These are phyloP conservation scores for Sylvilagus bachmani DNA, from an alignment of 2,113 vertebrate species.

Conservation along the genomic window DNA sequence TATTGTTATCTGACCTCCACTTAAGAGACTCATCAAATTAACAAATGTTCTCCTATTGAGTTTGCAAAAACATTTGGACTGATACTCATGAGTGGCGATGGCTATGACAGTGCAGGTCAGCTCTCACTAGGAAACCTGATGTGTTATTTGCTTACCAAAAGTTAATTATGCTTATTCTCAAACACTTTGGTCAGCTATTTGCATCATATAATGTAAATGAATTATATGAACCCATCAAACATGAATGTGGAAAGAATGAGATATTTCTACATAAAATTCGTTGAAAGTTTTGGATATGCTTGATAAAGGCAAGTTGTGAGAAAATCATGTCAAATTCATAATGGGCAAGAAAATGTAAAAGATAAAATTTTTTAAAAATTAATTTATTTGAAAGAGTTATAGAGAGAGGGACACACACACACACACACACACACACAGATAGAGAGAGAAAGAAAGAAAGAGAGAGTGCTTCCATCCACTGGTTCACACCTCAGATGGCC, in stretches of 20 bases:
- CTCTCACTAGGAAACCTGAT: background rate
- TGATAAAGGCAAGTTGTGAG: constrained; percentile 11
- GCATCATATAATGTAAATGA: background rate
- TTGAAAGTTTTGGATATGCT: background rate
- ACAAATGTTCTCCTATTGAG: background rate
- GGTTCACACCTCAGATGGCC: no score
- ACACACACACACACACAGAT: no score
- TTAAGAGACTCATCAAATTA: background rate
- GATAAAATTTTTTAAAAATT: background rate
- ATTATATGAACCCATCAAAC: background rate
- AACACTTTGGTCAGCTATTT: constrained; percentile 8
- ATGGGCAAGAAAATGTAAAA: constrained; percentile 35
- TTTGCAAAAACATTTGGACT: constrained; percentile 22
- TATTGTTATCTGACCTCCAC: background rate
- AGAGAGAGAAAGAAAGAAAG: no score
- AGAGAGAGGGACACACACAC: no score
- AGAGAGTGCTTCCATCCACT: no score
- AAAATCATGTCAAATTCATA: constrained; percentile 32
- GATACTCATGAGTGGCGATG: background rate
- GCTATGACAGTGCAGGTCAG: background rate
- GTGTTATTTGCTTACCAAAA: background rate
- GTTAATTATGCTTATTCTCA: background rate
- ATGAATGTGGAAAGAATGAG: background rate
- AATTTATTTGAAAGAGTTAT: no score
- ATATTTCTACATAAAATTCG: background rate